Evolutionary conservation across 1,140 invertebrate species (phyloP).

Genomic region (Steinernema feltiae): DNA sequence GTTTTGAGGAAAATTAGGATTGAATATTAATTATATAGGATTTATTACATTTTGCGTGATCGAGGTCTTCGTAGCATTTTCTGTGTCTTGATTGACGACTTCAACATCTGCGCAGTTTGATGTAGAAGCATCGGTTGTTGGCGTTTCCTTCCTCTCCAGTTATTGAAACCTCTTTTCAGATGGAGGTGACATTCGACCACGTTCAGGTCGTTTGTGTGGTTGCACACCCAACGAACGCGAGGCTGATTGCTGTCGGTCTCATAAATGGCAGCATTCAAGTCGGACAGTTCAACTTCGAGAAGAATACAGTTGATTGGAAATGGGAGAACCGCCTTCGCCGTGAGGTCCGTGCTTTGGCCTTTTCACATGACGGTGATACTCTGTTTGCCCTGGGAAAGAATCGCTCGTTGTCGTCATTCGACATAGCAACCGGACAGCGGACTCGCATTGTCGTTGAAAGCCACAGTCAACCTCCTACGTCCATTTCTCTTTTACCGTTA

Average conservation of each 20-base stretch:
- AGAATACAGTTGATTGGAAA: not conserved
- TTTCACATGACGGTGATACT: not conserved
- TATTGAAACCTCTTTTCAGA: not conserved
- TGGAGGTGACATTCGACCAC: constrained; percentile 9
- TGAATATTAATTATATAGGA: no score
- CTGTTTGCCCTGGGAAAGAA: not conserved
- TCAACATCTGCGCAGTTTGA: no score
- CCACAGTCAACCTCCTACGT: not conserved
- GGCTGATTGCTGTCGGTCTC: not conserved
- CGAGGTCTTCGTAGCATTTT: no score
- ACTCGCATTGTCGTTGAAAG: not conserved
- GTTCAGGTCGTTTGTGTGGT: not conserved
- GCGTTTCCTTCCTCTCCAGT: no score
- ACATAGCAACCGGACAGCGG: not conserved
- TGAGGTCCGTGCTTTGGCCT: not conserved
- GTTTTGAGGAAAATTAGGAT: no score
- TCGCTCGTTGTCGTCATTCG: not conserved
- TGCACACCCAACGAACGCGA: not conserved
- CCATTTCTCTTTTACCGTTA: not conserved
- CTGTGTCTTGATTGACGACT: no score
- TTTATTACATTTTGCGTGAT: no score
- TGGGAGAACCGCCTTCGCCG: not conserved
- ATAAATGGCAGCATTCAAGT: not conserved
- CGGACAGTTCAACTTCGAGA: not conserved
- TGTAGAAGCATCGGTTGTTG: no score